Evolutionary conservation across 1,140 invertebrate genomes (phyloP).

Genomic region (Lerema accius): DNA sequence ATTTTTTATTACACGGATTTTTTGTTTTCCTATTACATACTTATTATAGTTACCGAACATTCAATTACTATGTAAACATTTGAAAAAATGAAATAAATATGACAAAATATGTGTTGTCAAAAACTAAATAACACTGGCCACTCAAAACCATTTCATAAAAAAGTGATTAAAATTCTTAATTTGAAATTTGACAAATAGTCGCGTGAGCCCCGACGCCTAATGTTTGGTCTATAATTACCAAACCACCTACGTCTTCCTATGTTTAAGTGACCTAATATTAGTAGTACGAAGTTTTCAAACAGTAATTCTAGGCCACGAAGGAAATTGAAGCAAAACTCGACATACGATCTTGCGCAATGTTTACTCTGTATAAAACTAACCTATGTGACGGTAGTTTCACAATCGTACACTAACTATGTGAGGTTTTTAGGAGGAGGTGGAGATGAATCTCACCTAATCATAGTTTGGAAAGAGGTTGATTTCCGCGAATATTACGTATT

Average conservation of each 20-base stretch:
- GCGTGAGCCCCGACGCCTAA: conserved; percentile 17
- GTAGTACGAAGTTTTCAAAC: conserved; percentile 29
- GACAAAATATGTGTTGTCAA: too few relatives aligned
- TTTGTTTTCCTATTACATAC: too few relatives aligned
- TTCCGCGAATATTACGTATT: too few relatives aligned
- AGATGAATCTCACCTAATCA: too few relatives aligned
- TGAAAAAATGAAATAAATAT: too few relatives aligned
- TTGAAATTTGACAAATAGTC: conserved; percentile 23
- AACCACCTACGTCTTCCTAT: conserved; percentile 27
- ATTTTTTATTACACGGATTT: too few relatives aligned
- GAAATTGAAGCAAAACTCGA: conserved; percentile 23
- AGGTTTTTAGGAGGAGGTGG: too few relatives aligned
- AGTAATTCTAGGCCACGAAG: conserved; percentile 24
- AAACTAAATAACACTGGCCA: too few relatives aligned
- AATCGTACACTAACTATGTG: conserved; percentile 22
- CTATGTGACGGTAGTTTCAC: conserved; percentile 28
- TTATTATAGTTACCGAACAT: too few relatives aligned
- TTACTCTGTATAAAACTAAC: conserved; percentile 20
- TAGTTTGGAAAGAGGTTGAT: too few relatives aligned
- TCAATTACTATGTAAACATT: too few relatives aligned
- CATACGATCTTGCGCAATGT: conserved; percentile 28
- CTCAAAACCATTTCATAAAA: neutral
- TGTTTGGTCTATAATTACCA: conserved; percentile 31
- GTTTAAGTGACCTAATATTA: conserved; percentile 32
- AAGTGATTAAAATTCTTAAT: conserved; percentile 6